Base-by-base conservation (phyloP, 2,113 vertebrate genomes). In the Chrysochloris asiatica region DNA sequence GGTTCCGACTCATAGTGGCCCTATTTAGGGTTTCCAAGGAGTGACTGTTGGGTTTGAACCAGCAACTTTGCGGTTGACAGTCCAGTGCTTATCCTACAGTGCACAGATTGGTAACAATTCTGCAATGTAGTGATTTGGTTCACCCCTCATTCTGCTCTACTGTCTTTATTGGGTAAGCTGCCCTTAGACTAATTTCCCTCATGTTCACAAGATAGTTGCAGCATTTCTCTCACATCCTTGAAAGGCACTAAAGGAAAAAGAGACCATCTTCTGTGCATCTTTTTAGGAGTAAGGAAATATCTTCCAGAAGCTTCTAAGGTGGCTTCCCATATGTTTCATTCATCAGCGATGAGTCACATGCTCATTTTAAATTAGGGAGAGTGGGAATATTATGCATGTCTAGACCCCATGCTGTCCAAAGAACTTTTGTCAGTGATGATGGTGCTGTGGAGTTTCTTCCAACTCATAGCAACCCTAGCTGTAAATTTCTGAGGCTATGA, bases 271-370 rank as follows among this genome's bases (percentile, higher is more conserved):
- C 76, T 83, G 33, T 38, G 13, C 38, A 45, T 47, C 36, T 43
- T 54, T 83, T 93, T 54, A 59, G 47, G 61, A 65, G 54, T 52
- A 76, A 92, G 45, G 38, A 84, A 72, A 38, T n/a, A 13, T 87
- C 90, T 69, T n/a, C 69, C 71, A 73, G 59, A 80, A 73, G 38
- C 71, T 45, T 77, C 16, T 95, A 81, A 75, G 73, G 45, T 92
- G 73, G 69, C 10, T 79, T 86, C 30, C 8, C 4, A 54, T 54
- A 3, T 54, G 38, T 63, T 79, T 83, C 63, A 65, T 28, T 89
- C 45, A 72, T 8, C 45, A 69, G 50, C 54, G 71, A 76, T 88
- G 22, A 52, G 10, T 80, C 81, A 59, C 8, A 36, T 50, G 26
- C 16, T 3, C 83, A 83, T n/a, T n/a, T n/a, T n/a, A n/a, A n/a